These are phyloP conservation scores for Tenthredo notha DNA, from an alignment of 2,888 invertebrate species.

Conservation along the genomic window DNA sequence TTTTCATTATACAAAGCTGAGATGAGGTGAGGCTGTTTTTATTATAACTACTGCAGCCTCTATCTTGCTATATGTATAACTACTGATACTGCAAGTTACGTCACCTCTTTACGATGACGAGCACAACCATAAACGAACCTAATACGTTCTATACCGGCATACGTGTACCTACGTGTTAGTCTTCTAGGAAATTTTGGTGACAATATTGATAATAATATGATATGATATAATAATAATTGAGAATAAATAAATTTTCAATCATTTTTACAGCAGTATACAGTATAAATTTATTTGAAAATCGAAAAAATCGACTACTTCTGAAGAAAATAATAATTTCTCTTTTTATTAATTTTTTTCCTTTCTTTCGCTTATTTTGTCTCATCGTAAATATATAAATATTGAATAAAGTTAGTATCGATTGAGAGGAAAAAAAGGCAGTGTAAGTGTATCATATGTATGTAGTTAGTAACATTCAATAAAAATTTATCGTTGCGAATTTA, in stretches of 20 bases:
- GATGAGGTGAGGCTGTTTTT: neutral
- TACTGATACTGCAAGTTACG: neutral
- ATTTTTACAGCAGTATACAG: no score
- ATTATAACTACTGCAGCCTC: neutral
- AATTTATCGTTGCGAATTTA: conserved; percentile 45
- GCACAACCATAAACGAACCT: neutral
- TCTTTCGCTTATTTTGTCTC: neutral
- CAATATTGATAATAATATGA: neutral
- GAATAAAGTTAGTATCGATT: neutral
- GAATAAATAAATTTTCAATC: neutral
- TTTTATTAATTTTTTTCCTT: no score
- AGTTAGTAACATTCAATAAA: conserved; percentile 30
- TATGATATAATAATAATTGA: no score
- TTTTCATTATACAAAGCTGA: neutral
- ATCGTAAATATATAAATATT: neutral
- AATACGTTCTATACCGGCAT: neutral
- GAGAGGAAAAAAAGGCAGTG: neutral
- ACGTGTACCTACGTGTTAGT: neutral
- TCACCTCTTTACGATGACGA: neutral
- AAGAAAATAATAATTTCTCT: neutral
- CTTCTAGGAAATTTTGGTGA: neutral
- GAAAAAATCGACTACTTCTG: neutral
- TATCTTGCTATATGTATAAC: neutral
- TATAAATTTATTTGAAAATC: no score
- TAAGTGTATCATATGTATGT: neutral